phyloP scores from a whole-genome alignment of 2,113 vertebrate species.

The Orycteropus afer region DNA sequence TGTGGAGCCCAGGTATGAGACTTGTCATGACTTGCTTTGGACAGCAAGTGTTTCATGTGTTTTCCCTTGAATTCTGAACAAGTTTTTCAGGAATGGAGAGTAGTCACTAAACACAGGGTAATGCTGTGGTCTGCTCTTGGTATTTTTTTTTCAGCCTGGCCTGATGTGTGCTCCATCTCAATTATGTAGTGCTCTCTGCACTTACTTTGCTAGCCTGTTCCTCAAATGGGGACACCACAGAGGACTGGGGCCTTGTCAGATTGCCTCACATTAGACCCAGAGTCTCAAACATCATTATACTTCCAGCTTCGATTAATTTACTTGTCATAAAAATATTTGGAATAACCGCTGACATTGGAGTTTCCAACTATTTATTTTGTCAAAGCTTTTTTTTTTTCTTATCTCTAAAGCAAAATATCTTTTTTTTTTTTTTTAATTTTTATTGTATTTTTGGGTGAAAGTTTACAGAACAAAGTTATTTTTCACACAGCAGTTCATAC shows the following conservation, averaged over 20 bases:
- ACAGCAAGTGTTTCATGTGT: neutral
- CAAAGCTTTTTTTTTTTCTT: neutral
- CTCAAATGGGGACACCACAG: fast-evolving
- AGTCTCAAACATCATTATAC: too few relatives aligned
- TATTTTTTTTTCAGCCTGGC: neutral
- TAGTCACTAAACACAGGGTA: neutral
- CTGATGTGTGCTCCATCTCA: neutral
- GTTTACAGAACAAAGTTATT: too few relatives aligned
- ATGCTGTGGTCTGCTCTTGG: neutral
- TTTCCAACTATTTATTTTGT: neutral
- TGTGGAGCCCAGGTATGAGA: neutral
- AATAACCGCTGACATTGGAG: neutral
- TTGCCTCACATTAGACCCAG: fast-evolving
- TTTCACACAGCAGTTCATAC: too few relatives aligned
- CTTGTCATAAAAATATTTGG: neutral
- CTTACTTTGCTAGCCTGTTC: neutral
- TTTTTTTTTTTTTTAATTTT: neutral
- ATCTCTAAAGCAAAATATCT: neutral
- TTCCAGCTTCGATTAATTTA: fast-evolving
- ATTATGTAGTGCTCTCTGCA: neutral
- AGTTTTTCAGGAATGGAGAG: neutral
- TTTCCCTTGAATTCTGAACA: fast-evolving
- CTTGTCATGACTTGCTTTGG: fast-evolving
- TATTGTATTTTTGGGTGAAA: too few relatives aligned
- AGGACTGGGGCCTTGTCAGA: fast-evolving